phyloP scores from a whole-genome alignment of 2,797 vertebrate species.

The Alcedo atthis region DNA sequence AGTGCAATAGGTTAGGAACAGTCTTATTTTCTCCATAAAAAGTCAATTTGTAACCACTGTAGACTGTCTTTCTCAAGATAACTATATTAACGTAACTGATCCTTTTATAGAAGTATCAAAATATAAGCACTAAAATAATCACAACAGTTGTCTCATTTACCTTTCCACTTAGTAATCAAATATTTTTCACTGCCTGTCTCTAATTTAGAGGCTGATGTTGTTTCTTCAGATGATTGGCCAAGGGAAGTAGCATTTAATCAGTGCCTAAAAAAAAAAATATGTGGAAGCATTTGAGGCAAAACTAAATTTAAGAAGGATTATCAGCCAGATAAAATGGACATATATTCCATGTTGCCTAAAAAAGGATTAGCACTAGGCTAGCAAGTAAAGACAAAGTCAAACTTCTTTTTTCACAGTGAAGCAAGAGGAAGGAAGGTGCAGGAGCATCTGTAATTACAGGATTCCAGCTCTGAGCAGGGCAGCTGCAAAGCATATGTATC shows the following conservation, averaged over 20 bases:
- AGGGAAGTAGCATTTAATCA: neutral
- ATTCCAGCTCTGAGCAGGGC: constrained; percentile 5
- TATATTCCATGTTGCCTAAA: neutral
- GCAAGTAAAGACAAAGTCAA: neutral
- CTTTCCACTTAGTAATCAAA: constrained; percentile 23
- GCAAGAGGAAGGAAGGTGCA: neutral
- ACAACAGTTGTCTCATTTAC: neutral
- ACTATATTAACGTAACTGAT: constrained; percentile 51
- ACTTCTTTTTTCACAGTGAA: neutral
- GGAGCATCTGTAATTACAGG: constrained; percentile 13
- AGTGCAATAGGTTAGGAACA: constrained; percentile 80
- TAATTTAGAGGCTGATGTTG: neutral
- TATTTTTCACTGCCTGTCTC: constrained; percentile 34
- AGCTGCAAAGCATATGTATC: constrained; percentile 30
- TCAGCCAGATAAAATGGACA: neutral
- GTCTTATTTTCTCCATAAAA: constrained; percentile 81
- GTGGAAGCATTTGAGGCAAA: neutral
- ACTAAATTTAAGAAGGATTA: neutral
- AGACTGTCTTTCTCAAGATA: constrained; percentile 62
- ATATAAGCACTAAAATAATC: constrained; percentile 53
- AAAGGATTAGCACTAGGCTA: neutral
- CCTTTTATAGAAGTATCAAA: constrained; percentile 21
- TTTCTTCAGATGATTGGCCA: neutral
- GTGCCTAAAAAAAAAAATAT: neutral
- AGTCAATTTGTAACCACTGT: constrained; percentile 75